phyloP scores from a whole-genome alignment of 2,113 vertebrate species.

The Pelecanoides urinatrix region DNA sequence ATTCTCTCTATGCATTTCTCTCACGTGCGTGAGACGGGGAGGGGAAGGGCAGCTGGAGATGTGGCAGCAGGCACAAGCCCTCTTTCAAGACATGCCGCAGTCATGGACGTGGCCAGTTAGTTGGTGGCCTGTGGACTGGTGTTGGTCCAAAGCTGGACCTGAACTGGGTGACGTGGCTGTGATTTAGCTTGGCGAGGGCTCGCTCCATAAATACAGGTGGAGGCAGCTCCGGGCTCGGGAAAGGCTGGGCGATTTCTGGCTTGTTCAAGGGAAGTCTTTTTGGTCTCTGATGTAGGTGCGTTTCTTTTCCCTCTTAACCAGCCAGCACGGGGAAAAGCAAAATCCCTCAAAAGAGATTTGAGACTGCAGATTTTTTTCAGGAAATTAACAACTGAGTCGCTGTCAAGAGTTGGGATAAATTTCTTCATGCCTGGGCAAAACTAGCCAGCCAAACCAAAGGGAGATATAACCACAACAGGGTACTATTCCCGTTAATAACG shows the following conservation, averaged over 20 bases:
- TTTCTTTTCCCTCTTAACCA: background rate
- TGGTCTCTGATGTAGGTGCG: background rate
- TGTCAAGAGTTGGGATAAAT: background rate
- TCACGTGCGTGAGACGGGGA: background rate
- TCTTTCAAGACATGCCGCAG: background rate
- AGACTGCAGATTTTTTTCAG: background rate
- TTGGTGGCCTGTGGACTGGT: background rate
- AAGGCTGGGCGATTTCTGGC: background rate
- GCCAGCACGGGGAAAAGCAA: background rate
- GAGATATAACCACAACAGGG: background rate
- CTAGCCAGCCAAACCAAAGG: background rate
- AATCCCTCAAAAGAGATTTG: background rate
- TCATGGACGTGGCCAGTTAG: background rate
- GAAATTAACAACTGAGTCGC: background rate
- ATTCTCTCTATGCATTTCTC: background rate
- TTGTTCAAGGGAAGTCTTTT: background rate
- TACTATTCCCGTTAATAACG: fast-evolving
- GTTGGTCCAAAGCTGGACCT: background rate
- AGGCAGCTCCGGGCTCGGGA: background rate
- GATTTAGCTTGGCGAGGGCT: background rate
- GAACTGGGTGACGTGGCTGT: background rate
- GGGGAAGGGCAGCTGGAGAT: background rate
- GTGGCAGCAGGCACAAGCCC: background rate
- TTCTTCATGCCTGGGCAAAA: background rate
- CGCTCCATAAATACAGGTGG: background rate